phyloP scores from a whole-genome alignment of 1,140 invertebrate species.

The Bombus superbus region DNA sequence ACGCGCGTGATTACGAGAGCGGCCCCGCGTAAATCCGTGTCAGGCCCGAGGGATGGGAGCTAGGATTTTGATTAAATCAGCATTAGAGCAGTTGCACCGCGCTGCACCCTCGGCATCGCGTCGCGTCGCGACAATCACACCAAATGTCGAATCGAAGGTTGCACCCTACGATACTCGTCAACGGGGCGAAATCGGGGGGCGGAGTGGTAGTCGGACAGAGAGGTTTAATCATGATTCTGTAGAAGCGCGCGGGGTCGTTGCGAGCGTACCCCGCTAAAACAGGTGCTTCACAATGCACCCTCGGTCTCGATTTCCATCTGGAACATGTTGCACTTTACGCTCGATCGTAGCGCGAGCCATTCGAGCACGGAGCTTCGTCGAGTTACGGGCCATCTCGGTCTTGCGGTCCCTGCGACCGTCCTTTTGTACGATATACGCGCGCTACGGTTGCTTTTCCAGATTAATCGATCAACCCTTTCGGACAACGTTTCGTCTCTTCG shows the following conservation, averaged over 20 bases:
- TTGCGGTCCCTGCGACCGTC: no score
- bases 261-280: slow-evolving; percentile 18
- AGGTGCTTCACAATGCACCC: slow-evolving; percentile 45
- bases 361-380: neutral
- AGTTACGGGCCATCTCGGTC: neutral
- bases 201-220: slow-evolving; percentile 41
- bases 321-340: slow-evolving; percentile 76
- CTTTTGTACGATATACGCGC: neutral
- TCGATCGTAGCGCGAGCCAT: slow-evolving; percentile 59
- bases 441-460: neutral
- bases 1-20: slow-evolving; percentile 6
- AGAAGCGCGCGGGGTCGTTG: neutral
- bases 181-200: slow-evolving; percentile 26
- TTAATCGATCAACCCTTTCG: no score
- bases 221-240: slow-evolving; percentile 74
- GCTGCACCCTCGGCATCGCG: slow-evolving; percentile 39
- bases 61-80: slow-evolving; percentile 79
- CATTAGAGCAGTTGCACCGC: slow-evolving; percentile 69
- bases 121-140: slow-evolving; percentile 75
- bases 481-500: no score
- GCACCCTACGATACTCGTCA: slow-evolving; percentile 37
- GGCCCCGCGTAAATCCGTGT: slow-evolving; percentile 11
- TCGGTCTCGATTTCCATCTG: slow-evolving; percentile 47
- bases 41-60: slow-evolving; percentile 35
- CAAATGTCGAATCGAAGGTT: slow-evolving; percentile 74